Evolutionary conservation across 1,140 invertebrate genomes (phyloP).

Genomic region (Anastrepha obliqua): DNA sequence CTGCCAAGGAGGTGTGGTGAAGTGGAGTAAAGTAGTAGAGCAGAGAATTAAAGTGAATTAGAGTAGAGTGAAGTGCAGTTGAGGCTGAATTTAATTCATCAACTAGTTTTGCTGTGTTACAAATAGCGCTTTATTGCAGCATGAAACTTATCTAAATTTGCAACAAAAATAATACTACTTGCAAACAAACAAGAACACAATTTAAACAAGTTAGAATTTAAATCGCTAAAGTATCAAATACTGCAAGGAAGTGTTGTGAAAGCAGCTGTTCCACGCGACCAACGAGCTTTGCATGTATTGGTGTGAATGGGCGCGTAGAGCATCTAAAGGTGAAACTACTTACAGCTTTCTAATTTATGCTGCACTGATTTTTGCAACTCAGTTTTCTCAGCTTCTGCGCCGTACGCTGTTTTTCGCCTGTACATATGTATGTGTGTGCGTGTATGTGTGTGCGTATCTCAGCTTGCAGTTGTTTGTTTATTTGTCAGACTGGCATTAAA

Average conservation of each 20-base stretch:
- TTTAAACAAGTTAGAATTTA: neutral
- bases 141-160: neutral
- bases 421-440: neutral
- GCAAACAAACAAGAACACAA: neutral
- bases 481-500: neutral
- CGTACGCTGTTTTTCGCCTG: neutral
- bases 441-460: neutral
- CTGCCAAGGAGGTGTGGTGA: neutral
- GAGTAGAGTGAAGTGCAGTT: constrained; percentile 9
- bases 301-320: neutral
- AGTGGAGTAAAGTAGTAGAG: constrained; percentile 37
- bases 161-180: neutral
- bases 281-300: neutral
- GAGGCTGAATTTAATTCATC: constrained; percentile 12
- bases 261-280: neutral
- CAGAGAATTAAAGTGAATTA: constrained; percentile 55
- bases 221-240: neutral
- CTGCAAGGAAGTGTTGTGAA: constrained; percentile 1
- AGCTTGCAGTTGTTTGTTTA: constrained; percentile 9
- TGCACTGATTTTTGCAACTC: neutral
- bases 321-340: neutral
- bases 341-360: constrained; percentile 25
- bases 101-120: neutral
- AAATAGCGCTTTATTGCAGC: neutral
- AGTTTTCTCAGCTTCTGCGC: neutral